A percentile compares a stretch with the other conserved stretches of the same genome.
Evolutionary conservation across 2,888 invertebrate species (phyloP).

Genomic region (Conus canariensis): DNA sequence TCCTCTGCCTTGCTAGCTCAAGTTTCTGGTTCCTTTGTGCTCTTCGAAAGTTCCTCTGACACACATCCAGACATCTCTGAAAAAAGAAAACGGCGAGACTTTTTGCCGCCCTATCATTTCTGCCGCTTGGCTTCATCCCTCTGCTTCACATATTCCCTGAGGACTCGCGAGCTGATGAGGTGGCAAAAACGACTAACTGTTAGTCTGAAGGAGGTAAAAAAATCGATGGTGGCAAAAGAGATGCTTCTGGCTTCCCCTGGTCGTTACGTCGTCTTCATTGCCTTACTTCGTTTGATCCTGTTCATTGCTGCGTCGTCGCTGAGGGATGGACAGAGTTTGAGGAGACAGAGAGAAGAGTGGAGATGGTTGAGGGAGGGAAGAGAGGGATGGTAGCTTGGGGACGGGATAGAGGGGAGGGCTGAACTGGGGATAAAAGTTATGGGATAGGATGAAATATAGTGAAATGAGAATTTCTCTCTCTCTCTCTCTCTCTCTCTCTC

Average conservation of each 20-base stretch:
- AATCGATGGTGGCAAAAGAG: conserved; percentile 22
- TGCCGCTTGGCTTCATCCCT: neutral
- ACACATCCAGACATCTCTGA: neutral
- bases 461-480: too few species aligned
- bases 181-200: conserved; percentile 13
- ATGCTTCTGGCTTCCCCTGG: neutral
- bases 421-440: too few species aligned
- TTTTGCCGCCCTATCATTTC: neutral
- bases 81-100: too few species aligned
- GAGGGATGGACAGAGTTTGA: too few species aligned
- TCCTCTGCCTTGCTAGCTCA: too few species aligned
- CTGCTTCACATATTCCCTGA: neutral
- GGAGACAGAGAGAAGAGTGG: too few species aligned
- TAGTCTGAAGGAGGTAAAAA: conserved; percentile 23
- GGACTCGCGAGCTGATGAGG: conserved; percentile 2
- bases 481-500: too few species aligned
- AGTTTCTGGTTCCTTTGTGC: neutral
- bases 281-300: conserved; percentile 10
- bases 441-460: too few species aligned
- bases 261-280: neutral
- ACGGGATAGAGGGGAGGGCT: too few species aligned
- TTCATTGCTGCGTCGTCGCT: neutral
- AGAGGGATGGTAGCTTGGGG: too few species aligned
- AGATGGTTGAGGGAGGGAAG: too few species aligned
- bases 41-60: too few species aligned